Evolutionary conservation across 2,113 vertebrate species (phyloP).

Genomic region (Heterochromis multidens): DNA sequence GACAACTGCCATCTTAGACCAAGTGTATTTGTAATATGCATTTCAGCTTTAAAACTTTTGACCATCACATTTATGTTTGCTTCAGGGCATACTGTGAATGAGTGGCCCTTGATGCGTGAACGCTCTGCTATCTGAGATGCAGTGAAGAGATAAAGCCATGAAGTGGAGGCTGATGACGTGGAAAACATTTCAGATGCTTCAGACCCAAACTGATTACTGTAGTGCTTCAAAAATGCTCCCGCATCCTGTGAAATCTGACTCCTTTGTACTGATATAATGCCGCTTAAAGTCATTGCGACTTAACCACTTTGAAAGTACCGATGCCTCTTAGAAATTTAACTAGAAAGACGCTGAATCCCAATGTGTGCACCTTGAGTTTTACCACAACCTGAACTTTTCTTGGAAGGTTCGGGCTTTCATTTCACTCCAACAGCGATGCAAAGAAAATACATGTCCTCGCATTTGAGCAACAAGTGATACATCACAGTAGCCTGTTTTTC

Average conservation of each 20-base stretch:
- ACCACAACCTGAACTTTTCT: not conserved
- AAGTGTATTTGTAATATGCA: not conserved
- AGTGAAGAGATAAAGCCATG: not conserved
- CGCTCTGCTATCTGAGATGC: not conserved
- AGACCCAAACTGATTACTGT: conserved; percentile 15
- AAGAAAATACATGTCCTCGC: conserved; percentile 17
- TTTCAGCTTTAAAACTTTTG: not conserved
- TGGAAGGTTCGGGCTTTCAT: not conserved
- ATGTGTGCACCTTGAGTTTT: not conserved
- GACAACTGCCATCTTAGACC: not conserved
- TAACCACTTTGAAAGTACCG: not conserved
- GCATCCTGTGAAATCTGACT: not conserved
- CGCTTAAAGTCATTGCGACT: not conserved
- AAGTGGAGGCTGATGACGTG: not conserved
- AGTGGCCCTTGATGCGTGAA: not conserved
- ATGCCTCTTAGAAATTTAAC: not conserved
- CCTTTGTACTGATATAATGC: not conserved
- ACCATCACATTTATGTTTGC: not conserved
- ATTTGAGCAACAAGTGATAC: not conserved
- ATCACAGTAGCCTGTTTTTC: conserved; percentile 4
- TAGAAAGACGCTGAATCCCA: not conserved
- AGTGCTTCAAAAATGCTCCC: not conserved
- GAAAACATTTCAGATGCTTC: not conserved
- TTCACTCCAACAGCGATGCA: not conserved
- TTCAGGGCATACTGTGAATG: not conserved